phyloP scores from a whole-genome alignment of 2,888 invertebrate species.

The Schrankia costaestrigalis region DNA sequence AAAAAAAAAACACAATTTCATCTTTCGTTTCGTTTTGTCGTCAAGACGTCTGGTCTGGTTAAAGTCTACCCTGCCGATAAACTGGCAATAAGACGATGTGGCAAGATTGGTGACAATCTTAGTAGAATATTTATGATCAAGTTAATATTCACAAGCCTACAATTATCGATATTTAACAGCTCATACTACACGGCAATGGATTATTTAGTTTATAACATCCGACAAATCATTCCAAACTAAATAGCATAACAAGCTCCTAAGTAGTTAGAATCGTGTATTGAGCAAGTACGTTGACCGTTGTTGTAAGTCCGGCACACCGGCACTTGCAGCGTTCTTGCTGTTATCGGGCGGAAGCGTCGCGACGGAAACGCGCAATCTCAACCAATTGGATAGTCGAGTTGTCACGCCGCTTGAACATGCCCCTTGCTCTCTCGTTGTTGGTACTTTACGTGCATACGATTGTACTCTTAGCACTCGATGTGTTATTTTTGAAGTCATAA shows the following conservation, averaged over 20 bases:
- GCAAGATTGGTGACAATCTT: too few relatives aligned
- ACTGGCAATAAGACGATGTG: too few relatives aligned
- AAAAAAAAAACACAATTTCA: too few relatives aligned
- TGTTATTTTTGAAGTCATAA: too few relatives aligned
- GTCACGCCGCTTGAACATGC: slow-evolving; percentile 73
- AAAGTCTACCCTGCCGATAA: too few relatives aligned
- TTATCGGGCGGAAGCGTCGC: slow-evolving; percentile 73
- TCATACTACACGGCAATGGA: too few relatives aligned
- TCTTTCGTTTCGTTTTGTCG: too few relatives aligned
- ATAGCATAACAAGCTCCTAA: slow-evolving; percentile 27
- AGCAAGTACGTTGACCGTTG: slow-evolving; percentile 71
- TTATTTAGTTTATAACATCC: slow-evolving; percentile 1
- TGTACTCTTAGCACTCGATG: too few relatives aligned
- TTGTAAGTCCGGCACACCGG: slow-evolving; percentile 44
- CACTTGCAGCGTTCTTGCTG: slow-evolving; percentile 59
- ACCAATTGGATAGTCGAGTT: slow-evolving; percentile 72
- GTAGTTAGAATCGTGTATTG: slow-evolving; percentile 34
- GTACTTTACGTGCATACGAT: neutral
- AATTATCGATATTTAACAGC: too few relatives aligned
- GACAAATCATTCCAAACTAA: slow-evolving; percentile 16
- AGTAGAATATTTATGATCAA: too few relatives aligned
- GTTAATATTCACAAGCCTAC: too few relatives aligned
- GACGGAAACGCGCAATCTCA: slow-evolving; percentile 78
- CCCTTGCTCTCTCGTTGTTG: slow-evolving; percentile 45
- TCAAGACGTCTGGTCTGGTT: too few relatives aligned